Base-by-base conservation (phyloP, 2,888 invertebrate genomes). In the Teleiodes luculella region DNA sequence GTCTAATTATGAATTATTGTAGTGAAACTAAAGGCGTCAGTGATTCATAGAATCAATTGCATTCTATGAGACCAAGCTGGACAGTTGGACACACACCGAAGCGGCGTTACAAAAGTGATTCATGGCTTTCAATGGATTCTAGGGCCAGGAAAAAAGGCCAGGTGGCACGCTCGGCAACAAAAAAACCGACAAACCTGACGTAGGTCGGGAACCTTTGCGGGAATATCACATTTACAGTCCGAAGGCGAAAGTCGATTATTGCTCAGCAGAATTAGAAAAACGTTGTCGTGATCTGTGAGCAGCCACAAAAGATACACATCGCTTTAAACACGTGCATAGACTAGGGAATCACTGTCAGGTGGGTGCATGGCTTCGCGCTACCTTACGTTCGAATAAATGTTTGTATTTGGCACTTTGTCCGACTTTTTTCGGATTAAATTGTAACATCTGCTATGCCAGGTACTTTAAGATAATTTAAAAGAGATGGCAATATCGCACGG, bases 91-190 rank as follows among this genome's bases (percentile, higher is more conserved):
- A 66, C 65, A 70, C 67, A n/a, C n/a, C n/a, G n/a, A n/a, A n/a
- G n/a, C 64, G 67, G 70, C 67, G 69, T 70, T 68, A 76, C 77
- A 72, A 73, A 76, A 78, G 78, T 82, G 80, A 83, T 81, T 85
- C 79, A 83, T 76, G 70, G 71, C 61, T 70, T 78, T 82, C 73
- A 83, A 84, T 85, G 77, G 77, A 74, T 72, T 70, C 72, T 71
- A 76, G 72, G 72, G 67, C 63, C 75, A 77, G 73, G 78, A 85
- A 86, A 87, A 87, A 85, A 81, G 77, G 72, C 87, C 87, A 87
- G 87, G 86, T 87, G 87, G 83, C 80, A 76, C 76, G 76, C 70
- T 80, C 76, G 79, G 66, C 68, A 66, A 74, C 71, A 76, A 80
- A 83, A n/a, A 86, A 83, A 75, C 72, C 68, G 74, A 68, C 76